Evolutionary conservation across 2,888 invertebrate species (phyloP).

Genomic region (Mycalesis mineus): DNA sequence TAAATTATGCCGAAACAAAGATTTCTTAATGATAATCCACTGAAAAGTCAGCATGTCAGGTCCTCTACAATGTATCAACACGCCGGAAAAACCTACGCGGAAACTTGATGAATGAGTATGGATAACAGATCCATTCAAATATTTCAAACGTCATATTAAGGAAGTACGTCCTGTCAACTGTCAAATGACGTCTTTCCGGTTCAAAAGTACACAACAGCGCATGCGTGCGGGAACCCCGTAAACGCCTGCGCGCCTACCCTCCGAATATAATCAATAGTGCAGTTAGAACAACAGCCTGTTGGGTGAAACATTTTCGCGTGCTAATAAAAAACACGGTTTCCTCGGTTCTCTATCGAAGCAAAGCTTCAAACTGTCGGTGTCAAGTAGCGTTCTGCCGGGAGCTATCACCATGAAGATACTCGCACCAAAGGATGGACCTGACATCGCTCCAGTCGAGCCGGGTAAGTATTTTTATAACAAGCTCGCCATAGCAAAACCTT

Average conservation of each 20-base stretch:
- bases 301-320: constrained; percentile 52
- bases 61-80: neutral
- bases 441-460: constrained; percentile 77
- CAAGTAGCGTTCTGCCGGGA: constrained; percentile 65
- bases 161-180: constrained; percentile 45
- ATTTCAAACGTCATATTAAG: constrained; percentile 26
- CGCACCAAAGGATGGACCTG: constrained; percentile 75
- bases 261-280: constrained; percentile 65
- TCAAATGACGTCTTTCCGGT: constrained; percentile 68
- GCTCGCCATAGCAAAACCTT: constrained; percentile 1
- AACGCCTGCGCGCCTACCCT: constrained; percentile 57
- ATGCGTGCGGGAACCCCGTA: constrained; percentile 26
- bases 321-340: constrained; percentile 39
- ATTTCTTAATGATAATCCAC: neutral
- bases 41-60: neutral
- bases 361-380: constrained; percentile 66
- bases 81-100: neutral
- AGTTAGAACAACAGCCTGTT: constrained; percentile 70
- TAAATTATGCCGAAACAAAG: too few relatives aligned
- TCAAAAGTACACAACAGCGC: constrained; percentile 28
- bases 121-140: constrained; percentile 2
- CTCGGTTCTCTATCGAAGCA: constrained; percentile 39
- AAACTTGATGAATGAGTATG: neutral
- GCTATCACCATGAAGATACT: constrained; percentile 74
- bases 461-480: constrained; percentile 46